Evolutionary conservation across 2,113 vertebrate genomes (phyloP).

Genomic region (Amblyopsis rosae): DNA sequence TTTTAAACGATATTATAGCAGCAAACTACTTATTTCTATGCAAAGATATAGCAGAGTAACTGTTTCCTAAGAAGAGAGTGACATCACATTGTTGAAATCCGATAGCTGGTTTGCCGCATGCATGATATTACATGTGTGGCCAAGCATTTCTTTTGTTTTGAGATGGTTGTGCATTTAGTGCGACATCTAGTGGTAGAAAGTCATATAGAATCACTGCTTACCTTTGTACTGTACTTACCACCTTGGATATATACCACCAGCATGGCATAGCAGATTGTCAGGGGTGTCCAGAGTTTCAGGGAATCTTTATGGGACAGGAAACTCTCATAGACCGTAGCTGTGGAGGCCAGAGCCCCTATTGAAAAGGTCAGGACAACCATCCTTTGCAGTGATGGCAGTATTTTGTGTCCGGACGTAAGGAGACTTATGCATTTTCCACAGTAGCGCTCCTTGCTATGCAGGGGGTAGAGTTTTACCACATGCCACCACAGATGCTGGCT

Average conservation of each 20-base stretch:
- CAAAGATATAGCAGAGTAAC: too few species aligned
- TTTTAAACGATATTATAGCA: too few species aligned
- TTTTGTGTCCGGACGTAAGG: conserved; percentile 64
- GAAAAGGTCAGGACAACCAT: conserved; percentile 75
- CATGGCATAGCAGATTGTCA: conserved; percentile 87
- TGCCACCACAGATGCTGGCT: conserved; percentile 69
- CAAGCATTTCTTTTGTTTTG: too few species aligned
- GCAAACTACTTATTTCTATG: too few species aligned
- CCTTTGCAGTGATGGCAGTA: conserved; percentile 74
- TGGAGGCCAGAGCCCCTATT: conserved; percentile 74
- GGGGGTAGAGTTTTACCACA: conserved; percentile 73
- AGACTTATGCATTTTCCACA: conserved; percentile 86
- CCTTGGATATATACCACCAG: conserved; percentile 86
- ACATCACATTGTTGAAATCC: too few species aligned
- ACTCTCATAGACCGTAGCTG: conserved; percentile 80
- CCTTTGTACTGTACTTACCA: conserved; percentile 43
- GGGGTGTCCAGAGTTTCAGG: conserved; percentile 84
- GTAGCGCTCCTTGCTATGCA: conserved; percentile 79
- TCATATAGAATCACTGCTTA: neutral
- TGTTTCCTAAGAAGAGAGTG: too few species aligned
- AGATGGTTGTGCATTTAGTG: too few species aligned
- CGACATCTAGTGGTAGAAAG: too few species aligned
- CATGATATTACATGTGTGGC: too few species aligned
- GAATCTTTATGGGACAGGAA: conserved; percentile 83
- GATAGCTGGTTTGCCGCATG: too few species aligned